Evolutionary conservation across 2,797 vertebrate genomes (phyloP).

Genomic region (Uromys caudimaculatus): DNA sequence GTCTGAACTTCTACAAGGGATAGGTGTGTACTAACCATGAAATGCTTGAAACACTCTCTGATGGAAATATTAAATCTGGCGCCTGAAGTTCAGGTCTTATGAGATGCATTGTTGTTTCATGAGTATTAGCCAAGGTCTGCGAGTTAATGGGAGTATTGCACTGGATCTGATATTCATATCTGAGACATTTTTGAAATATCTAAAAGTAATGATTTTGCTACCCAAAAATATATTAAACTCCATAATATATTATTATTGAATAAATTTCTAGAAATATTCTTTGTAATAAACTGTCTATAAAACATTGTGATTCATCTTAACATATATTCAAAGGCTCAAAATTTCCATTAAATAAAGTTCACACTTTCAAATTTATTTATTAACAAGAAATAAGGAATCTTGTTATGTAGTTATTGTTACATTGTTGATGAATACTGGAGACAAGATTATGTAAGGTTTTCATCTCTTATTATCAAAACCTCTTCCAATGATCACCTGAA

Average conservation of each 20-base stretch:
- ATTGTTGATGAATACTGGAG: background rate
- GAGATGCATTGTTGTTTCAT: background rate
- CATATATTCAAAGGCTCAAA: background rate
- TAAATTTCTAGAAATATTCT: background rate
- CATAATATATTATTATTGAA: background rate
- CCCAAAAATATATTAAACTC: background rate
- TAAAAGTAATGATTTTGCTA: background rate
- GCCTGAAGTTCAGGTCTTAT: background rate
- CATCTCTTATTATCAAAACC: background rate
- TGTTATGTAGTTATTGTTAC: background rate
- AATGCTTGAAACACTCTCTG: background rate
- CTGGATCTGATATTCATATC: background rate
- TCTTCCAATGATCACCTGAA: background rate
- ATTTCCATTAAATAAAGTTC: background rate
- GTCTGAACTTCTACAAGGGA: background rate
- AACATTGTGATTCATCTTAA: background rate
- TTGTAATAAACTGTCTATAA: background rate
- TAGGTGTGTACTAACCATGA: background rate
- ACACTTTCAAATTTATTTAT: background rate
- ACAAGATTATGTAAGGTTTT: rapidly evolving
- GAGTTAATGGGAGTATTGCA: background rate
- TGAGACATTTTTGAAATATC: background rate
- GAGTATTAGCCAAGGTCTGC: background rate
- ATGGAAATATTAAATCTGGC: background rate
- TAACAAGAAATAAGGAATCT: background rate